phyloP scores from a whole-genome alignment of 1,140 invertebrate species.

The Semibalanus balanoides region DNA sequence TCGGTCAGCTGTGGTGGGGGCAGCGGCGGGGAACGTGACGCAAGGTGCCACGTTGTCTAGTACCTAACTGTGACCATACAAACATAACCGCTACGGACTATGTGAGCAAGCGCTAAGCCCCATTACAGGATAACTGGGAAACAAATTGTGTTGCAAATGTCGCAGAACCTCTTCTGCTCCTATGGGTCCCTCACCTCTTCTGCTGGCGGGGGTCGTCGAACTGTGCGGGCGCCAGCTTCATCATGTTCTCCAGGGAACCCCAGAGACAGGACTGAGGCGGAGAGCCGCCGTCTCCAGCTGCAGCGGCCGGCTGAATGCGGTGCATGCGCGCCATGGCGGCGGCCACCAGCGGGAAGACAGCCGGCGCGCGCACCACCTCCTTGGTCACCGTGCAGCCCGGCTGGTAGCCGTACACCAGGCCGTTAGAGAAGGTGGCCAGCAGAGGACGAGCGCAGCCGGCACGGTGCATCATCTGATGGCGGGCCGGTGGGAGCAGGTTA shows the following conservation, averaged over 20 bases:
- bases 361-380: constrained; percentile 47
- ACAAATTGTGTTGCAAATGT: too few relatives aligned
- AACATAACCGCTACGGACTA: too few relatives aligned
- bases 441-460: constrained; percentile 65
- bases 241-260: constrained; percentile 56
- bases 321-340: constrained; percentile 62
- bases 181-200: constrained; percentile 12
- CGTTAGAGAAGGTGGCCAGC: constrained; percentile 86
- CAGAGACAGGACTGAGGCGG: constrained; percentile 39
- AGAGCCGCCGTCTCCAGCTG: constrained; percentile 32
- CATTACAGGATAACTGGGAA: too few relatives aligned
- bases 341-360: constrained; percentile 60
- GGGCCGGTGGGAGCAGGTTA: constrained; percentile 81
- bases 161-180: constrained; percentile 11
- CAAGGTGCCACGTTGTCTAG: too few relatives aligned
- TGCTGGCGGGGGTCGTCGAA: constrained; percentile 10
- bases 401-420: constrained; percentile 81
- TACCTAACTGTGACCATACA: too few relatives aligned
- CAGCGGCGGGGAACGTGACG: too few relatives aligned
- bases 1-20: too few relatives aligned
- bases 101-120: too few relatives aligned
- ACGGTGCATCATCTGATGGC: constrained; percentile 33
- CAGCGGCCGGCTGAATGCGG: constrained; percentile 28
- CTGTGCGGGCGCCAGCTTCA: constrained; percentile 42
- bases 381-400: constrained; percentile 61